Conservation (phyloP, 2,113 vertebrate species). For the Scolopax mira region DNA sequence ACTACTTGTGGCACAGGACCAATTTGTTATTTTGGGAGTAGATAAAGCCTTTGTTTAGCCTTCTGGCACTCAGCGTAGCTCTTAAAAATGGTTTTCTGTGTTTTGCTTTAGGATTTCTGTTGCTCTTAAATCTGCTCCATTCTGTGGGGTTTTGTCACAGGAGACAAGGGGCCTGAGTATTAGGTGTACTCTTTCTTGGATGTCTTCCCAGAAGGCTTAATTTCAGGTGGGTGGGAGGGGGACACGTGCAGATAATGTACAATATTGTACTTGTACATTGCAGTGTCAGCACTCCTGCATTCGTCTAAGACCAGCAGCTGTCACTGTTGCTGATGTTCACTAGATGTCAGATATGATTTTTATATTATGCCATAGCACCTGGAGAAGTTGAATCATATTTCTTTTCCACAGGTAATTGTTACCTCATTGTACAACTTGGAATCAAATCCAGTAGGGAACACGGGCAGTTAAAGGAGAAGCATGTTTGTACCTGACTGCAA, state of each 20-base stretch:
- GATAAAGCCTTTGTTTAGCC: constrained; percentile 60
- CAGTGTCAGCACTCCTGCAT: constrained; percentile 17
- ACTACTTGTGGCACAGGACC: constrained; percentile 17
- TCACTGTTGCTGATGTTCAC: not conserved
- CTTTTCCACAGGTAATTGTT: not conserved
- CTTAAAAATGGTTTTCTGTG: constrained; percentile 60
- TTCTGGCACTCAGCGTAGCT: constrained; percentile 43
- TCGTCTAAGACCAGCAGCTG: not conserved
- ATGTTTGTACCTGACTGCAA: not conserved
- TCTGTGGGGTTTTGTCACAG: constrained; percentile 26
- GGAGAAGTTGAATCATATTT: not conserved
- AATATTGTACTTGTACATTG: not conserved
- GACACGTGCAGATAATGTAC: not conserved
- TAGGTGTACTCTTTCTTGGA: constrained; percentile 47
- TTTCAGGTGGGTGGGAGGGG: constrained; percentile 7
- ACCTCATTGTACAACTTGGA: not conserved
- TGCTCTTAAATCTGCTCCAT: constrained; percentile 14
- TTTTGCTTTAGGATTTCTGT: constrained; percentile 56
- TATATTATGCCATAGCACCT: not conserved
- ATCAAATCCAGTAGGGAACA: not conserved
- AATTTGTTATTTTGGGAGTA: constrained; percentile 44
- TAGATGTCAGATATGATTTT: constrained; percentile 18
- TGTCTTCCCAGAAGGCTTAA: constrained; percentile 42
- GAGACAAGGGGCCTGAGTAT: constrained; percentile 9
- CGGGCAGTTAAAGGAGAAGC: not conserved